Percentiles rank a stretch among this genome's conserved stretches.
phyloP scores from a whole-genome alignment of 2,797 vertebrate species.

The Okamejei kenojei region DNA sequence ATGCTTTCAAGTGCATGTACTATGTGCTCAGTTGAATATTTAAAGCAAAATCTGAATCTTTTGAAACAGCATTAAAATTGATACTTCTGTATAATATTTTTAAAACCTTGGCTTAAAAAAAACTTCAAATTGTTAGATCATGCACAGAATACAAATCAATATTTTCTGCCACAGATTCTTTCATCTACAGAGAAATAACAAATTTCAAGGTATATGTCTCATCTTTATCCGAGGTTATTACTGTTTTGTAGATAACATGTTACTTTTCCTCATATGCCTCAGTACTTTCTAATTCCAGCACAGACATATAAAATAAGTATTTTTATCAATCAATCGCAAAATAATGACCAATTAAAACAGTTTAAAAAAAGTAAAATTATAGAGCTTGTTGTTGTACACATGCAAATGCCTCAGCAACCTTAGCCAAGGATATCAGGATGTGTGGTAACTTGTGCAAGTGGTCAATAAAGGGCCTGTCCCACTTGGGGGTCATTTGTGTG shows the following conservation, averaged over 20 bases:
- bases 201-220: neutral
- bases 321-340: neutral
- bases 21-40: neutral
- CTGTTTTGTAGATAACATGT: neutral
- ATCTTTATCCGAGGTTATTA: neutral
- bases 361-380: neutral
- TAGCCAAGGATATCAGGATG: neutral
- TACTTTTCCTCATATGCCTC: neutral
- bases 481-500: no score
- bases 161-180: neutral
- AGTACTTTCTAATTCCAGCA: neutral
- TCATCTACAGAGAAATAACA: neutral
- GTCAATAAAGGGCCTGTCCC: neutral
- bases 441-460: neutral
- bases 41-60: neutral
- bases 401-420: neutral
- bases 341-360: neutral
- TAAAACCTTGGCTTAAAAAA: neutral
- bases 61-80: conserved; percentile 10
- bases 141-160: neutral
- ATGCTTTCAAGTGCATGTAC: neutral
- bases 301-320: neutral
- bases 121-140: neutral
- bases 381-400: neutral
- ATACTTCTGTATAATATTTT: neutral